Evolutionary conservation across 2,113 vertebrate genomes (phyloP).

Genomic region (Ursus arctos): DNA sequence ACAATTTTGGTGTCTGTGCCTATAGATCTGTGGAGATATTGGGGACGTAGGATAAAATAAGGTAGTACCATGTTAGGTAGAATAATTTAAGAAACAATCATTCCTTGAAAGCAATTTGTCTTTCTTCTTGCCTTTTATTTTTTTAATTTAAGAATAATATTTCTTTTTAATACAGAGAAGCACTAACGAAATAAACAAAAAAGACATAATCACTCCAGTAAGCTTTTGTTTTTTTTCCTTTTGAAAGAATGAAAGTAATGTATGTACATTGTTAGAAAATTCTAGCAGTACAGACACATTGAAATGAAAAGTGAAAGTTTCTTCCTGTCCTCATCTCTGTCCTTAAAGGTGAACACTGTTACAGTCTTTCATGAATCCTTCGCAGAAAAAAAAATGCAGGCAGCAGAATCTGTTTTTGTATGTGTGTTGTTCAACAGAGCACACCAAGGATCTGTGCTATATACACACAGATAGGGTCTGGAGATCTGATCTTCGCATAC

Average conservation of each 20-base stretch:
- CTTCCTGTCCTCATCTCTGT: background rate
- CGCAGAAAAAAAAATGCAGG: background rate
- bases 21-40: background rate
- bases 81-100: constrained; percentile 19
- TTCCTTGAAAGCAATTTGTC: background rate
- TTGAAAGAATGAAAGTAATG: background rate
- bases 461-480: background rate
- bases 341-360: background rate
- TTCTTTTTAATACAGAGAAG: background rate
- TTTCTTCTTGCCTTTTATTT: background rate
- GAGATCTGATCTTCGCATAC: background rate
- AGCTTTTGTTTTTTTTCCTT: background rate
- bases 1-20: background rate
- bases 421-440: background rate
- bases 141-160: constrained; percentile 30
- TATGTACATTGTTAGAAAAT: background rate
- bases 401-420: background rate
- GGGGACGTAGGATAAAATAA: background rate
- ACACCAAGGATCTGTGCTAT: background rate
- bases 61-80: fast-evolving
- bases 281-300: background rate
- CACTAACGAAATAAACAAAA: constrained; percentile 5
- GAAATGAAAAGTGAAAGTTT: constrained; percentile 4
- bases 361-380: background rate
- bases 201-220: background rate